Conservation (phyloP, 2,113 vertebrate genomes). For the Theropithecus gelada region DNA sequence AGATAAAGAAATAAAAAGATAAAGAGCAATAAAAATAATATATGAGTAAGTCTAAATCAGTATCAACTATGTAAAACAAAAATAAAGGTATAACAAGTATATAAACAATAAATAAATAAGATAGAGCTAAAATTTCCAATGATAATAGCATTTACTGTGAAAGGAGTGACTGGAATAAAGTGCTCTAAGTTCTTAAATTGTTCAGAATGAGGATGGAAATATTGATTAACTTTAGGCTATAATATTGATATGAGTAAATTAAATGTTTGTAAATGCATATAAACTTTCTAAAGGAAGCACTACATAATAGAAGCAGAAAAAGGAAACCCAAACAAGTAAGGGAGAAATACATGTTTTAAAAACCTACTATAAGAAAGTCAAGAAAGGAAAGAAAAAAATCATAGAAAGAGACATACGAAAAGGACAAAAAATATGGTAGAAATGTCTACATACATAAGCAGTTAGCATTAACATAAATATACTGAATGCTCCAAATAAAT, state of each 20-base stretch:
- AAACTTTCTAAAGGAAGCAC: constrained; percentile 29
- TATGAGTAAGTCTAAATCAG: background rate
- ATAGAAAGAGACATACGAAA: background rate
- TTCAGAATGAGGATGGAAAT: background rate
- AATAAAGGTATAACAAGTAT: background rate
- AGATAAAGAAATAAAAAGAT: background rate
- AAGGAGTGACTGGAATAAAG: background rate
- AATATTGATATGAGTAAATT: background rate
- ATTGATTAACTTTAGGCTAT: background rate
- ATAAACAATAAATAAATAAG: background rate
- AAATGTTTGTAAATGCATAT: background rate
- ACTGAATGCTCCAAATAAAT: background rate
- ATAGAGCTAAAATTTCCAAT: background rate
- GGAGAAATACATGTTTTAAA: background rate
- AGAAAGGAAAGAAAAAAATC: background rate
- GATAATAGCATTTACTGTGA: background rate
- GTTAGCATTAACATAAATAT: background rate
- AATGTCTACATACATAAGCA: background rate
- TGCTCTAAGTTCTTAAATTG: background rate
- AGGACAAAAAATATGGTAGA: background rate
- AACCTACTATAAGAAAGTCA: background rate
- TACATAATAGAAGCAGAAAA: constrained; percentile 16
- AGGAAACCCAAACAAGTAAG: background rate
- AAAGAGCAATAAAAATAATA: background rate
- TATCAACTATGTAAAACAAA: background rate